phyloP scores from a whole-genome alignment of 2,113 vertebrate species.

The Picathartes gymnocephalus region DNA sequence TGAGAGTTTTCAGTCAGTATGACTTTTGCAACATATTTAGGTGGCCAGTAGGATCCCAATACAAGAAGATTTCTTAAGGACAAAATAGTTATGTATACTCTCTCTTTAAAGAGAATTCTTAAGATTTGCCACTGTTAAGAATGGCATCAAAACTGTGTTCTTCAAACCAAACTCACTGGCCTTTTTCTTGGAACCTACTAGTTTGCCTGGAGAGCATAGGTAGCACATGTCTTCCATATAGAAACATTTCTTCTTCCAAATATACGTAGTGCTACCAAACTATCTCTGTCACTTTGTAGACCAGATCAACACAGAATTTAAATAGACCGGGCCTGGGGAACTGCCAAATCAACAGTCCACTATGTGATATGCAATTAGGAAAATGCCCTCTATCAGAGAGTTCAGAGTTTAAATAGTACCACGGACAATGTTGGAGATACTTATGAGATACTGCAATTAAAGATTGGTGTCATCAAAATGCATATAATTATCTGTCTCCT shows the following conservation, averaged over 20 bases:
- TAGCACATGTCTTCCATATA: not conserved
- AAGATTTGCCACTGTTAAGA: not conserved
- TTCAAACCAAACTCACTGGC: not conserved
- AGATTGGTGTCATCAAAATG: not conserved
- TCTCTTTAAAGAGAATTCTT: not conserved
- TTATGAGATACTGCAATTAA: not conserved
- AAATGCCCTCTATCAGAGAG: not conserved
- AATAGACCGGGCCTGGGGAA: not conserved
- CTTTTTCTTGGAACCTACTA: not conserved
- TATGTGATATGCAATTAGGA: not conserved
- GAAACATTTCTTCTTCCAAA: not conserved
- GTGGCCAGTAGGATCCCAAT: not conserved
- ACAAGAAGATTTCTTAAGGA: not conserved
- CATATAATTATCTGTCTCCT: conserved; percentile 22
- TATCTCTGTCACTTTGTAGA: not conserved
- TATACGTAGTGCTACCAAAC: not conserved
- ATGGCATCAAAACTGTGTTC: not conserved
- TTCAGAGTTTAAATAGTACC: not conserved
- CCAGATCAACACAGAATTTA: not conserved
- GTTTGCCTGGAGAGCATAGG: not conserved
- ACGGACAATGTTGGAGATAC: not conserved
- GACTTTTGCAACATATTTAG: not conserved
- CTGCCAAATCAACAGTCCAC: not conserved
- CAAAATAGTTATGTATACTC: not conserved
- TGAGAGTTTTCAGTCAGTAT: not conserved